Conservation (phyloP, 2,113 vertebrate genomes). For the Sardina pilchardus region DNA sequence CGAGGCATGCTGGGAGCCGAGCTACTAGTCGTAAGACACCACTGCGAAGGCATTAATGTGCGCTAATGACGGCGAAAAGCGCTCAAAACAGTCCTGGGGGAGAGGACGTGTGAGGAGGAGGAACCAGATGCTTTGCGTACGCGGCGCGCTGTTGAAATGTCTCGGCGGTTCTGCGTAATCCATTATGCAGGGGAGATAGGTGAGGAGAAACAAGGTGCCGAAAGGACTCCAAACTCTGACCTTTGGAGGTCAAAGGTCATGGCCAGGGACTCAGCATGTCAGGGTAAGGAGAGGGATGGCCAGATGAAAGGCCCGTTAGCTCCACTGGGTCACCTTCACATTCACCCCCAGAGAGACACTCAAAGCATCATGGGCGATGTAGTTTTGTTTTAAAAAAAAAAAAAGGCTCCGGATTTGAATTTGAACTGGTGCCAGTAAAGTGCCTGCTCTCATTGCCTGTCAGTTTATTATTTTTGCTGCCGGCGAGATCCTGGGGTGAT, state of each 20-base stretch:
- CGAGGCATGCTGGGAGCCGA: neutral
- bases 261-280: constrained; percentile 2
- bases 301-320: constrained; percentile 32
- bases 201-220: neutral
- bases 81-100: neutral
- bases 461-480: constrained; percentile 2
- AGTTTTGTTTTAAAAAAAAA: constrained; percentile 37
- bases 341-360: constrained; percentile 15
- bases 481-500: neutral
- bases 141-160: neutral
- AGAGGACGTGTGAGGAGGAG: neutral
- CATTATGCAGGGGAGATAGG: neutral
- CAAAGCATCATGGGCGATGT: constrained; percentile 38
- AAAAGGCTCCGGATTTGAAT: no score
- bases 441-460: neutral
- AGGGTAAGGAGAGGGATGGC: constrained; percentile 10
- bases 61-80: neutral
- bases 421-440: no score
- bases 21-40: neutral
- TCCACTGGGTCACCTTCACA: constrained; percentile 3
- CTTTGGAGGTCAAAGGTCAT: neutral
- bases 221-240: neutral
- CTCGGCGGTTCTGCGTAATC: neutral
- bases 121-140: neutral
- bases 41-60: neutral